Conservation (phyloP, 2,113 vertebrate species). For the Notothenia rossii region DNA sequence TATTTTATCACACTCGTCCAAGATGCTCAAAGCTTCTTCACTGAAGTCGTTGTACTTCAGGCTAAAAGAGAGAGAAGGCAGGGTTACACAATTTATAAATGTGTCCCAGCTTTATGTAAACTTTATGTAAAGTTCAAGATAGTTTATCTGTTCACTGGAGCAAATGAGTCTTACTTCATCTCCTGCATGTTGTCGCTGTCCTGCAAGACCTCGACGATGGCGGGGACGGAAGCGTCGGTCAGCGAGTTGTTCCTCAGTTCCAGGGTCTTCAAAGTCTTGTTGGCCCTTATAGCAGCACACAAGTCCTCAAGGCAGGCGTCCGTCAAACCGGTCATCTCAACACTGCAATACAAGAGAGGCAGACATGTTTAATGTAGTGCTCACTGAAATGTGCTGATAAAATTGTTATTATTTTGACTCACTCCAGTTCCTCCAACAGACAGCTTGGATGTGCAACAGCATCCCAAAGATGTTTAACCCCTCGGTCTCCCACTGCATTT, state of each 20-base stretch:
- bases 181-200: slow-evolving; percentile 65
- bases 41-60: slow-evolving; percentile 79
- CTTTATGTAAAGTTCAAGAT: not conserved
- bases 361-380: not conserved
- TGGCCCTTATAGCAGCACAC: slow-evolving; percentile 69
- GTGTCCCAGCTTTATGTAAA: not conserved
- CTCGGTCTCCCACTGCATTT: slow-evolving; percentile 71
- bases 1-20: slow-evolving; percentile 69
- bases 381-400: not conserved
- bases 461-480: slow-evolving; percentile 74
- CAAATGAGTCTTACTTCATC: slow-evolving; percentile 66
- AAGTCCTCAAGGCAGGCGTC: slow-evolving; percentile 75
- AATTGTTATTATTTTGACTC: slow-evolving; percentile 23
- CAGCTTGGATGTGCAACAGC: slow-evolving; percentile 74
- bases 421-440: slow-evolving; percentile 79
- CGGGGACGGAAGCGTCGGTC: slow-evolving; percentile 71
- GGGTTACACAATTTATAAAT: not conserved
- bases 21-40: slow-evolving; percentile 75
- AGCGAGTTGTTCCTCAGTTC: slow-evolving; percentile 78
- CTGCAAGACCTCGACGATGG: slow-evolving; percentile 67
- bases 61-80: slow-evolving; percentile 61
- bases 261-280: slow-evolving; percentile 68
- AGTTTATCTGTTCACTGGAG: not conserved
- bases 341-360: slow-evolving; percentile 8
- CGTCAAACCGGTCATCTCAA: slow-evolving; percentile 77